Percentiles rank a stretch among this genome's conserved stretches.
Conservation (phyloP, 2,888 invertebrate genomes). For the Psococerastis gibbosa region DNA sequence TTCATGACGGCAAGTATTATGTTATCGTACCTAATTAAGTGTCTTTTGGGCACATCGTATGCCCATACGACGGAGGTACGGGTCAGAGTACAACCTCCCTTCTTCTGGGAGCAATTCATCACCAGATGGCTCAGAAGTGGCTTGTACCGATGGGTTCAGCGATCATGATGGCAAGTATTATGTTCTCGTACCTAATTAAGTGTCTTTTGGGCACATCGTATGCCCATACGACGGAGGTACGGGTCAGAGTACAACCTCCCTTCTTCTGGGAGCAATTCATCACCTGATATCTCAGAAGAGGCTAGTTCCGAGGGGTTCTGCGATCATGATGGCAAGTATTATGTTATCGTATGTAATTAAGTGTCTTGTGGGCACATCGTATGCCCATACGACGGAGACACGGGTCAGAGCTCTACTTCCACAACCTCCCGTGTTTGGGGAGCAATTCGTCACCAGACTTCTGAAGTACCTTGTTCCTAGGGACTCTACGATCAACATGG, state of each 20-base stretch:
- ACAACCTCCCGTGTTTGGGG: slow-evolving; percentile 55
- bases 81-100: slow-evolving; percentile 60
- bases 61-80: slow-evolving; percentile 83
- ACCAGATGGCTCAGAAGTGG: slow-evolving; percentile 77
- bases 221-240: no score
- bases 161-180: slow-evolving; percentile 41
- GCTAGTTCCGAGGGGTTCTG: slow-evolving; percentile 80
- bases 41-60: no score
- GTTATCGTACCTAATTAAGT: neutral
- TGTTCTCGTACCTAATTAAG: no score
- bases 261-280: slow-evolving; percentile 60
- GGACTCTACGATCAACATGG: slow-evolving; percentile 64
- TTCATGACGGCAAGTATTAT: slow-evolving; percentile 36
- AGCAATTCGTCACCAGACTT: slow-evolving; percentile 68
- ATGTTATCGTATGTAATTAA: no score
- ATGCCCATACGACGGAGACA: no score
- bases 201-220: no score
- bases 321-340: slow-evolving; percentile 41
- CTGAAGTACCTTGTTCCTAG: slow-evolving; percentile 76
- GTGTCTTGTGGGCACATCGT: no score
- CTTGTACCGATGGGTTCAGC: slow-evolving; percentile 76
- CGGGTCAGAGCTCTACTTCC: slow-evolving; percentile 67
- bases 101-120: slow-evolving; percentile 66
- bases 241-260: slow-evolving; percentile 67
- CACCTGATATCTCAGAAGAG: slow-evolving; percentile 77